Percentiles rank a stretch among this genome's conserved stretches.
Conservation (phyloP, 2,888 invertebrate genomes). For the Eumacrocentrus americanus region DNA sequence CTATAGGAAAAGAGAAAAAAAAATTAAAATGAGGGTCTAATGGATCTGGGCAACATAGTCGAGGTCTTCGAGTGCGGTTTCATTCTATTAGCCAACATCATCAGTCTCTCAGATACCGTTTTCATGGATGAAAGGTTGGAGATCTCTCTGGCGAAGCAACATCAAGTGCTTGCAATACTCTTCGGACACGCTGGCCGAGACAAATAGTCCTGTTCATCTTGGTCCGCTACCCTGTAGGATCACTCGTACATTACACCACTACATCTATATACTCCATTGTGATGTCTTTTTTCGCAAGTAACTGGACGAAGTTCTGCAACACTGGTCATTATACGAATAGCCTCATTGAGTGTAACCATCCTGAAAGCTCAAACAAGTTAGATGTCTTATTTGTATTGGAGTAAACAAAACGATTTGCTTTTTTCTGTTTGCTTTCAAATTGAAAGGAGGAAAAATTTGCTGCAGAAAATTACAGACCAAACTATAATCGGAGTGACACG, state of each 20-base stretch:
- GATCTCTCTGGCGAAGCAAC: constrained; percentile 7
- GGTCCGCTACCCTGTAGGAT: constrained; percentile 6
- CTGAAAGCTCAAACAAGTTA: no score
- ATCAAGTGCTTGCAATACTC: background rate
- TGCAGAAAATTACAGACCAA: no score
- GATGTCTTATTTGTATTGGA: no score
- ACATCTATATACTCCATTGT: no score
- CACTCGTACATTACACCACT: constrained; percentile 7
- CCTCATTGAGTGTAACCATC: no score
- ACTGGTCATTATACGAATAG: no score
- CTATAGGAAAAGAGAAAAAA: background rate
- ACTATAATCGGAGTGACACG: background rate
- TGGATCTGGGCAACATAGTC: constrained; percentile 37
- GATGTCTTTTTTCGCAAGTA: no score
- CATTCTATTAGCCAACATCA: constrained; percentile 50
- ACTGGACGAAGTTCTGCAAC: no score
- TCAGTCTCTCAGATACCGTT: constrained; percentile 47
- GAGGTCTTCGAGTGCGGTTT: constrained; percentile 40
- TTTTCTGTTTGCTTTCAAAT: no score
- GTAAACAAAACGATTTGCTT: no score
- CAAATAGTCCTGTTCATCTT: constrained; percentile 21
- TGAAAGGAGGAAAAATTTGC: no score
- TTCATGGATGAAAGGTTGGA: constrained; percentile 32
- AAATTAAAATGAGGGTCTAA: constrained; percentile 36
- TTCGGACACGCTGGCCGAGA: constrained; percentile 11